phyloP scores from a whole-genome alignment of 2,797 vertebrate genomes.

The Moxostoma hubbsi region DNA sequence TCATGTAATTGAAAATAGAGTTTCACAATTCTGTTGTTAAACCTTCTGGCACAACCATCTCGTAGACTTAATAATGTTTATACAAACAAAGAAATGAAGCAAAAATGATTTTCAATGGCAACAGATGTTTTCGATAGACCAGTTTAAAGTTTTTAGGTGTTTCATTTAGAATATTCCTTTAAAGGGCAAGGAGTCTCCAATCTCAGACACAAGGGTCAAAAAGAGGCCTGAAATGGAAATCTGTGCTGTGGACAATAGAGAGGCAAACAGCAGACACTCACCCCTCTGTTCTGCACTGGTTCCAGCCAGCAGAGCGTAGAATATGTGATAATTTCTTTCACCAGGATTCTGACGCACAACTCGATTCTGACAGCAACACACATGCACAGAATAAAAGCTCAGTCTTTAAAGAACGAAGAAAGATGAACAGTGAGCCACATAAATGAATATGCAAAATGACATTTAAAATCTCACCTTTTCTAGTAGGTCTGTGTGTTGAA shows the following conservation, averaged over 20 bases:
- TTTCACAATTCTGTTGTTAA: too few species aligned
- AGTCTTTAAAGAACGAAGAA: not conserved
- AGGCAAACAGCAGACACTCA: constrained; percentile 63
- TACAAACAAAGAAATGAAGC: too few species aligned
- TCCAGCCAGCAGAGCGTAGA: constrained; percentile 94
- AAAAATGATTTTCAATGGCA: too few species aligned
- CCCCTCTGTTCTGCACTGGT: constrained; percentile 85
- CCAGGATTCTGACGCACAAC: constrained; percentile 96
- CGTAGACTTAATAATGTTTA: too few species aligned
- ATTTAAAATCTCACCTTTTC: constrained; percentile 54
- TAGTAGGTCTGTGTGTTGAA: constrained; percentile 51
- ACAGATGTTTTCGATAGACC: too few species aligned
- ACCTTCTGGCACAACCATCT: too few species aligned
- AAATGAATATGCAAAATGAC: not conserved
- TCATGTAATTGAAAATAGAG: too few species aligned
- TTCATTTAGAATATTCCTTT: too few species aligned
- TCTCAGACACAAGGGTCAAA: too few species aligned
- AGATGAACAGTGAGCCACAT: constrained; percentile 6
- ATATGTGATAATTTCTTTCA: constrained; percentile 97
- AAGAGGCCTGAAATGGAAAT: not conserved
- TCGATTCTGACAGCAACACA: constrained; percentile 82
- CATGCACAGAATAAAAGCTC: constrained; percentile 48
- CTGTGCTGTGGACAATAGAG: not conserved
- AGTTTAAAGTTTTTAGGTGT: too few species aligned
- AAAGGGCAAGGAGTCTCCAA: too few species aligned